These are phyloP conservation scores for Sisor rabdophorus DNA, from an alignment of 2,113 vertebrate genomes.

Conservation along the genomic window DNA sequence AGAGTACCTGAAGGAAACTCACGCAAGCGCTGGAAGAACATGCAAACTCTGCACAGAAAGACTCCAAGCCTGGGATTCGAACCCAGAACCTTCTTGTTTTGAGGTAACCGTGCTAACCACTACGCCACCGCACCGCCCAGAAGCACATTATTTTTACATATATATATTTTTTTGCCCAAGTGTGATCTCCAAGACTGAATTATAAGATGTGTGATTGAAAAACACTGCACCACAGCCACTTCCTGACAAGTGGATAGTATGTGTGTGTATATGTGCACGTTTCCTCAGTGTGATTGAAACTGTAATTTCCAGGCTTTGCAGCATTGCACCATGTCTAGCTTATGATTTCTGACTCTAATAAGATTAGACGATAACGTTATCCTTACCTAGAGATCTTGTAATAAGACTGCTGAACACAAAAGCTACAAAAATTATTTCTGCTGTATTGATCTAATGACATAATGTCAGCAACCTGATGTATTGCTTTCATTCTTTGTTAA, in stretches of 20 bases:
- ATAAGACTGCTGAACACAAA: background rate
- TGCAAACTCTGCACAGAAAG: too few species aligned
- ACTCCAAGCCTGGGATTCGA: too few species aligned
- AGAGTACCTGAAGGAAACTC: too few species aligned
- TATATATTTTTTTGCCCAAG: slow-evolving; percentile 11
- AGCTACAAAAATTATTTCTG: background rate
- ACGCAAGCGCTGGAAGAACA: too few species aligned
- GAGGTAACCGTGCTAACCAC: too few species aligned
- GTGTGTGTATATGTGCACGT: slow-evolving; percentile 19
- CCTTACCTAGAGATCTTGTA: slow-evolving; percentile 12
- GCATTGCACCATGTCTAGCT: slow-evolving; percentile 42
- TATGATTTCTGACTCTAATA: slow-evolving; percentile 39
- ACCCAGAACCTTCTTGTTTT: too few species aligned
- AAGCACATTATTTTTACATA: background rate
- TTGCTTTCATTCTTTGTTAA: background rate
- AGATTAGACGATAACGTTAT: slow-evolving; percentile 15
- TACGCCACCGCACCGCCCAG: too few species aligned
- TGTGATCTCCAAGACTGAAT: slow-evolving; percentile 11
- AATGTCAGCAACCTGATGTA: background rate
- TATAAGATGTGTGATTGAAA: slow-evolving; percentile 13
- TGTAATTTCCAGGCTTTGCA: slow-evolving; percentile 51
- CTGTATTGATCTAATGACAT: slow-evolving; percentile 10
- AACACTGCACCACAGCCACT: slow-evolving; percentile 20
- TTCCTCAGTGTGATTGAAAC: slow-evolving; percentile 54
- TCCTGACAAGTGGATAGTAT: slow-evolving; percentile 13